Evolutionary conservation across 2,113 vertebrate genomes (phyloP).

Genomic region (Cairina moschata): DNA sequence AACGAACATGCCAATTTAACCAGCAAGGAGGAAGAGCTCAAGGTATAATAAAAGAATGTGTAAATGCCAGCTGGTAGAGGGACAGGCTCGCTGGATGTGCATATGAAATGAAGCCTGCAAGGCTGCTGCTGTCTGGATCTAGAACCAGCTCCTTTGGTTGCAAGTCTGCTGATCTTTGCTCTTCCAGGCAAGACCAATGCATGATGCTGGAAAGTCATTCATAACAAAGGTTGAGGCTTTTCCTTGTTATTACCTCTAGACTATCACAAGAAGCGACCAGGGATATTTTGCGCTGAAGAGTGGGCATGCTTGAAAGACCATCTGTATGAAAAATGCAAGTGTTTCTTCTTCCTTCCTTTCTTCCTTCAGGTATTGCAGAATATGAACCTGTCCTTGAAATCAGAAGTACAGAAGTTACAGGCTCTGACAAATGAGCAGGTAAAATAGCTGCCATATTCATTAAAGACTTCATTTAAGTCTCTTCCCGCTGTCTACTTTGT

Average conservation of each 20-base stretch:
- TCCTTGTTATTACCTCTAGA: background rate
- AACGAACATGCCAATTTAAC: slow-evolving; percentile 77
- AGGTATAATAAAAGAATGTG: slow-evolving; percentile 66
- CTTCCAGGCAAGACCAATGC: background rate
- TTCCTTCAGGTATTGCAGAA: slow-evolving; percentile 87
- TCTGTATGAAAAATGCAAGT: background rate
- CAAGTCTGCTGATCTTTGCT: background rate
- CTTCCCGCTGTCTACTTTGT: background rate
- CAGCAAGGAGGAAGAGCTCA: slow-evolving; percentile 84
- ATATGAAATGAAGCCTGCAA: background rate
- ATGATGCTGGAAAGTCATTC: background rate
- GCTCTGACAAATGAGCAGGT: slow-evolving; percentile 92
- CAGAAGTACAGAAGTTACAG: slow-evolving; percentile 90
- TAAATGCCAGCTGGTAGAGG: background rate
- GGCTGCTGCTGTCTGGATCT: background rate
- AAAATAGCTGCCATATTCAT: background rate
- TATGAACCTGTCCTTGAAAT: slow-evolving; percentile 88
- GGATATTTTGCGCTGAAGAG: background rate
- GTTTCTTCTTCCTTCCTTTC: background rate
- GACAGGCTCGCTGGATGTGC: background rate
- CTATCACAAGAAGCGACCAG: background rate
- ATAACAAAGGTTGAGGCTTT: background rate
- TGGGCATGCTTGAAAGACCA: background rate
- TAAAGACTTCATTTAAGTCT: background rate
- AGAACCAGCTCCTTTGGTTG: background rate